phyloP scores from a whole-genome alignment of 2,113 vertebrate genomes.

The Osmerus eperlanus region DNA sequence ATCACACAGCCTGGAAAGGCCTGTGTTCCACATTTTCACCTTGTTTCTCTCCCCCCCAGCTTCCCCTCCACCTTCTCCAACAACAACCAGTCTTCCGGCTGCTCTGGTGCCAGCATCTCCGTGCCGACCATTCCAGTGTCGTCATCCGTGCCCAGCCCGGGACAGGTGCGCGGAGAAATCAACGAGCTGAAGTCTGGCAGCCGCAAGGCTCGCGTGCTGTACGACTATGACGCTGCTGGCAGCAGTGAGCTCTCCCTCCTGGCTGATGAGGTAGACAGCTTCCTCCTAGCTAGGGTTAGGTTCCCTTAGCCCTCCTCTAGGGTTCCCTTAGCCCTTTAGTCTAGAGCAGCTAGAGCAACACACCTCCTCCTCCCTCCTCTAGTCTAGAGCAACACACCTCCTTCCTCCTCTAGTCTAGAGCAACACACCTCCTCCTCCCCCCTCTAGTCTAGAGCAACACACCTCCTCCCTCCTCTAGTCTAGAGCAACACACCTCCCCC shows the following conservation, averaged over 20 bases:
- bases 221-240: conserved; percentile 95
- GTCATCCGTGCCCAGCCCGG: conserved; percentile 77
- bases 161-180: conserved; percentile 72
- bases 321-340: no score
- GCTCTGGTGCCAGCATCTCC: conserved; percentile 73
- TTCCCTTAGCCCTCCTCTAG: no score
- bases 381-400: no score
- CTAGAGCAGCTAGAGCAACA: no score
- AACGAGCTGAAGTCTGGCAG: conserved; percentile 83
- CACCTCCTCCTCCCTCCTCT: no score
- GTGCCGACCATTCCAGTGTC: conserved; percentile 78
- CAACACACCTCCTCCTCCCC: no score
- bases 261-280: conserved; percentile 87
- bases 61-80: conserved; percentile 92
- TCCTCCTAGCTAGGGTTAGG: neutral
- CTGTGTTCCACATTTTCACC: no score
- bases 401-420: no score
- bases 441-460: no score
- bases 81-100: conserved; percentile 86
- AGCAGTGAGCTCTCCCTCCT: conserved; percentile 95
- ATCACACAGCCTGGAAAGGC: no score
- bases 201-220: conserved; percentile 92
- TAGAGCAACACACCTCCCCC: no score
- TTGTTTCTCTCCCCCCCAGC: conserved; percentile 60
- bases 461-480: no score